phyloP scores from a whole-genome alignment of 1,140 invertebrate genomes.

The Tribolium madens region DNA sequence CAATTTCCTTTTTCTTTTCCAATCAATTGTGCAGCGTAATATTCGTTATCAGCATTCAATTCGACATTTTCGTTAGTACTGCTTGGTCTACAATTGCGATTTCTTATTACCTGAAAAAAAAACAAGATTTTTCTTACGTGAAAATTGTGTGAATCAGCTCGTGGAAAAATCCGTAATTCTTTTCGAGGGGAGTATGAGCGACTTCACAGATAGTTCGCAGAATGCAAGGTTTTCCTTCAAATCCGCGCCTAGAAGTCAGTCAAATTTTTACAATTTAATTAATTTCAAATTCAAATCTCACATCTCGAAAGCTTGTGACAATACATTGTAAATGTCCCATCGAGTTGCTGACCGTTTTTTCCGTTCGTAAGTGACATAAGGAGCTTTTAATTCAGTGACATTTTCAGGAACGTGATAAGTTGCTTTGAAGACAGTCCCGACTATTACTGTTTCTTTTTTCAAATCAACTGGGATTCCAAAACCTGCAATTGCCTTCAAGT shows the following conservation, averaged over 20 bases:
- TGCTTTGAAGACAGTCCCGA: conserved; percentile 42
- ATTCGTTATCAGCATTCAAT: conserved; percentile 75
- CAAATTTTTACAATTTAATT: not conserved
- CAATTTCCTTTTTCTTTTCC: conserved; percentile 70
- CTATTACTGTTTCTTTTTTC: conserved; percentile 30
- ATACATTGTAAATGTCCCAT: conserved; percentile 42
- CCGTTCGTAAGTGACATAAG: not conserved
- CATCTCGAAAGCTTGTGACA: conserved; percentile 13
- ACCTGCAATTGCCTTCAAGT: conserved; percentile 26
- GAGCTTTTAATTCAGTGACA: not conserved
- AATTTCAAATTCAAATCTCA: not conserved
- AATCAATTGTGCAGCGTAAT: conserved; percentile 74
- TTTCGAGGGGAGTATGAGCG: conserved; percentile 75
- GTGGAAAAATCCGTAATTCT: conserved; percentile 73
- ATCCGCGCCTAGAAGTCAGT: conserved; percentile 64
- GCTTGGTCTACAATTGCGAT: conserved; percentile 69
- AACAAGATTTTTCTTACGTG: conserved; percentile 69
- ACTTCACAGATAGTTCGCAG: conserved; percentile 80
- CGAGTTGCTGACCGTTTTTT: conserved; percentile 21
- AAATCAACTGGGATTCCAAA: conserved; percentile 41
- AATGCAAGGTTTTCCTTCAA: conserved; percentile 76
- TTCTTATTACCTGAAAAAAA: not conserved
- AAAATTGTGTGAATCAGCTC: conserved; percentile 79
- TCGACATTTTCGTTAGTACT: conserved; percentile 71
- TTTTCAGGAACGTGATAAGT: conserved; percentile 23